Conservation (phyloP, 2,797 vertebrate genomes). For the Lacerta agilis region DNA sequence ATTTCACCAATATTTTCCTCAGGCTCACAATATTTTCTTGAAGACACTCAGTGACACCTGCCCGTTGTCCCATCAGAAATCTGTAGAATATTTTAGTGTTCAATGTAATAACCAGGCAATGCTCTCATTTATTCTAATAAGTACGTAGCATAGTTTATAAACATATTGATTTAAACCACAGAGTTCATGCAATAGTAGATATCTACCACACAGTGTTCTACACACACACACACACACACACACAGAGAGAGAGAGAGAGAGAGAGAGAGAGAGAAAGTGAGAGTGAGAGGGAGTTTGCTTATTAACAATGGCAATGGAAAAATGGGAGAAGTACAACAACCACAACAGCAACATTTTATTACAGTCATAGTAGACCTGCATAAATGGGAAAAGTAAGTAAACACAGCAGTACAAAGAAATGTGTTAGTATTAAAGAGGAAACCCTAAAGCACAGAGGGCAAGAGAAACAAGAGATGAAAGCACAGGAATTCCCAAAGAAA, state of each 20-base stretch:
- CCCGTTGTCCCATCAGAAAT: neutral
- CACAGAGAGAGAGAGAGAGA: no score
- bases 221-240: neutral
- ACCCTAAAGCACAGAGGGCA: neutral
- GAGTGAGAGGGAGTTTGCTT: neutral
- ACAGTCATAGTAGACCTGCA: no score
- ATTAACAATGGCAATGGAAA: neutral
- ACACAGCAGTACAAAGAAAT: neutral
- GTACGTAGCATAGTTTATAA: slow-evolving; percentile 27
- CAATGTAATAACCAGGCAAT: neutral
- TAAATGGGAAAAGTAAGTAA: slow-evolving; percentile 27
- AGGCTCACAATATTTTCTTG: neutral
- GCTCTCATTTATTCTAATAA: neutral
- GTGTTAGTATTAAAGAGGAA: neutral
- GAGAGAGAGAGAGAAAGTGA: no score
- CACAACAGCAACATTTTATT: neutral
- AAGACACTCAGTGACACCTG: neutral
- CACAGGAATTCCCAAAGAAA: slow-evolving; percentile 9
- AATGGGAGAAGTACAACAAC: slow-evolving; percentile 14
- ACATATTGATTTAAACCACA: neutral
- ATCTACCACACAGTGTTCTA: neutral
- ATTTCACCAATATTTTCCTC: neutral
- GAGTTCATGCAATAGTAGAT: neutral
- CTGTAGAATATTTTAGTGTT: neutral
- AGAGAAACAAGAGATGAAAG: slow-evolving; percentile 23